Evolutionary conservation across 2,797 vertebrate species (phyloP).

Genomic region (Emydoidea blandingii): DNA sequence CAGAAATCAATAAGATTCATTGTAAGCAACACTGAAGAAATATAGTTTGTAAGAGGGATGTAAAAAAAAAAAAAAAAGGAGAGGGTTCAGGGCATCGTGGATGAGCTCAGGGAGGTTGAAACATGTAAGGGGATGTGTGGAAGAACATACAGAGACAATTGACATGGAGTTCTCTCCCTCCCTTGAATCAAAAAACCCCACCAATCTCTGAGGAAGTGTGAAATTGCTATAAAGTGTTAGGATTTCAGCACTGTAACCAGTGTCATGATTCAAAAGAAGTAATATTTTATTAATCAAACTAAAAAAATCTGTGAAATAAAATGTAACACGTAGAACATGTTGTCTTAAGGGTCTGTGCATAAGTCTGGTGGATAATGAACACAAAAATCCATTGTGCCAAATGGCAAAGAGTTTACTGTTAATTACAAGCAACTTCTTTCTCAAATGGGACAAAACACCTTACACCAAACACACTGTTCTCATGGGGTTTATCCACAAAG

Average conservation of each 20-base stretch:
- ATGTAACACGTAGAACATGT: background rate
- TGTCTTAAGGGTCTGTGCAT: background rate
- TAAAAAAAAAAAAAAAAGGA: background rate
- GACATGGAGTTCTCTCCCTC: background rate
- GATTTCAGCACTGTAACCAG: background rate
- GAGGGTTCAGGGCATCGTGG: background rate
- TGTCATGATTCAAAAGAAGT: background rate
- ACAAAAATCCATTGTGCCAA: background rate
- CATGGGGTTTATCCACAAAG: background rate
- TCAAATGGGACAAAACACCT: background rate
- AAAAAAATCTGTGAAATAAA: background rate
- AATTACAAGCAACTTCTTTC: background rate
- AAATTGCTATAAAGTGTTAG: slow-evolving; percentile 27
- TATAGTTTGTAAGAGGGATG: background rate
- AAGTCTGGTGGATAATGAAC: background rate
- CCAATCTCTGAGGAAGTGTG: slow-evolving; percentile 12
- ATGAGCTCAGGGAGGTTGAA: background rate
- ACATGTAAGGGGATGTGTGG: background rate
- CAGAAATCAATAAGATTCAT: background rate
- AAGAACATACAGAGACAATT: background rate
- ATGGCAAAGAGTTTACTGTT: background rate
- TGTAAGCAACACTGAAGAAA: background rate
- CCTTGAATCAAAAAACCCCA: background rate
- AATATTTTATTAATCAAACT: background rate
- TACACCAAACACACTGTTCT: background rate